Evolutionary conservation across 2,113 vertebrate genomes (phyloP), one percentile per base, ranked within the genome.

Genomic region (Phylloscopus trochiloides): DNA sequence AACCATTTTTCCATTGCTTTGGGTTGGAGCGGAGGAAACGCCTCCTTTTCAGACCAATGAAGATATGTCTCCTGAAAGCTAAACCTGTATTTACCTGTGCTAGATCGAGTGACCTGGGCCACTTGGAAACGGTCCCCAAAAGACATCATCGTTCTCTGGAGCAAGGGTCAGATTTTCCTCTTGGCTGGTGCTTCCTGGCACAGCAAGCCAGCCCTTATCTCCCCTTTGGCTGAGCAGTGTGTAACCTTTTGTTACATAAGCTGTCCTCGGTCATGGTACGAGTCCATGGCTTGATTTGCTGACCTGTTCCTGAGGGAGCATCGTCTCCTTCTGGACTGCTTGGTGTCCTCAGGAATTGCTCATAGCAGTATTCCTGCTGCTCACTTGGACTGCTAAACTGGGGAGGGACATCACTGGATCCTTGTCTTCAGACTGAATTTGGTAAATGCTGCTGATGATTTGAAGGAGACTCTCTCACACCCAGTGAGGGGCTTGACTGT

Each of bases 191-290:
- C 18, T 50, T 45, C 40, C 15, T 42, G 8, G 0, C 29, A 21
- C 38, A 73, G 34, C 22, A 7, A 67, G 31, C 20, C 71, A 75
- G 18, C 28, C 47, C 43, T 86, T 63, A n/a, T 7, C 73, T 83
- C 22, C 58, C 20, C 31, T 76, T 55, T 28, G 25, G 40, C 26
- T 83, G 47, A 63, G 40, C 21, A 9, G 5, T 3, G 17, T 29
- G 31, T 51, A 55, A 72, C 26, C 29, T 63, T 52, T 24, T 38
- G 42, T 84, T 72, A 66, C 26, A 36, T 54, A 72, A 68, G 6
- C 58, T 19, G 7, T 12, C 18, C 59, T 68, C 0, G 0, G 40
- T 70, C 2, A 3, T 16, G n/a, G 9, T 42, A 4, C 0, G 0
- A 72, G 67, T 47, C 50, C 13, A 17, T 42, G 25, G 8, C 38